Conservation (phyloP, 2,888 invertebrate species). For the Orthosia gothica region DNA sequence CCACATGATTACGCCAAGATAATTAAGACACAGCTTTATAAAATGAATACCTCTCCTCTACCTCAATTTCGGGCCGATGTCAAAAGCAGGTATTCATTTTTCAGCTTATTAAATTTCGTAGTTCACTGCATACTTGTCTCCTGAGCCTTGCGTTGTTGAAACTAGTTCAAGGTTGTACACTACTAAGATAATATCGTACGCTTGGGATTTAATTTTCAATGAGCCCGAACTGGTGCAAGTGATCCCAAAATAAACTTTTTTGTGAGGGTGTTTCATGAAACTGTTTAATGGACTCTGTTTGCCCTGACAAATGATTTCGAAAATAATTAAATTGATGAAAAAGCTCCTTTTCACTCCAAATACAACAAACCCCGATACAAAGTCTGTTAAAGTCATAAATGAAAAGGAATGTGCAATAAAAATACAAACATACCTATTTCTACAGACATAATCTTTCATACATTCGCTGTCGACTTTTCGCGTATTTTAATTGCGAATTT, state of each 20-base stretch:
- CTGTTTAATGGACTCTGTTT: neutral
- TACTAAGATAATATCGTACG: conserved; percentile 55
- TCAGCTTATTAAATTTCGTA: conserved; percentile 63
- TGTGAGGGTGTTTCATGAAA: neutral
- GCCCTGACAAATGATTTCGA: neutral
- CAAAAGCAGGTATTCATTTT: conserved; percentile 65
- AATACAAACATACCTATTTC: neutral
- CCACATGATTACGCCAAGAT: conserved; percentile 49
- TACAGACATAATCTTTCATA: conserved; percentile 13
- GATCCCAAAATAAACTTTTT: conserved; percentile 36
- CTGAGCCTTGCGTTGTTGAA: conserved; percentile 38
- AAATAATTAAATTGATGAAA: neutral
- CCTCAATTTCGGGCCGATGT: conserved; percentile 60
- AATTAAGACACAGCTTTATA: conserved; percentile 58
- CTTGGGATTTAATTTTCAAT: conserved; percentile 48
- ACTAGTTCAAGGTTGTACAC: conserved; percentile 64
- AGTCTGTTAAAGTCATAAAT: neutral
- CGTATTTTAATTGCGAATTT: conserved; percentile 44
- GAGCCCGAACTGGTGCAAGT: conserved; percentile 36
- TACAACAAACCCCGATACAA: neutral
- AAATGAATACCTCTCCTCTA: conserved; percentile 53
- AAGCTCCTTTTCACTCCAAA: neutral
- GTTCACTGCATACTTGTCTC: conserved; percentile 47
- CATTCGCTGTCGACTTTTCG: conserved; percentile 8
- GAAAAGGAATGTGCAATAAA: conserved; percentile 15